These are phyloP conservation scores for Etheostoma spectabile DNA, from an alignment of 2,113 vertebrate genomes.

Conservation along the genomic window DNA sequence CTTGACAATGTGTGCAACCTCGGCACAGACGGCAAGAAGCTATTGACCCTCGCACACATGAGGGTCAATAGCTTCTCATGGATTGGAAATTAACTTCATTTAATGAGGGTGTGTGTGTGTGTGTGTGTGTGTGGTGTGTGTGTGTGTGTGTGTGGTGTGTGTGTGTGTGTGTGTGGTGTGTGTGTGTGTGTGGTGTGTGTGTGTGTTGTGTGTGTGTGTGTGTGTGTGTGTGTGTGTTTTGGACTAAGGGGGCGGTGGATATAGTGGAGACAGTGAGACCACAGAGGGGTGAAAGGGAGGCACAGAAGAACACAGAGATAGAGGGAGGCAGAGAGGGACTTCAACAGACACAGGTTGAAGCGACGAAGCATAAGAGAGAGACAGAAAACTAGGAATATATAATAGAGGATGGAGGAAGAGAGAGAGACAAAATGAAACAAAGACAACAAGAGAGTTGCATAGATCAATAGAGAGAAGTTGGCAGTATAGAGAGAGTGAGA, in stretches of 20 bases:
- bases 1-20: conserved; percentile 67
- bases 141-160: conserved; percentile 21
- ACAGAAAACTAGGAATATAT: conserved; percentile 28
- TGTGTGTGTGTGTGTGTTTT: conserved; percentile 18
- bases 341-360: conserved; percentile 1
- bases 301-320: background rate
- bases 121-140: conserved; percentile 19
- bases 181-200: conserved; percentile 29
- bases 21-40: conserved; percentile 5
- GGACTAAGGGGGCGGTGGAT: background rate
- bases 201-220: conserved; percentile 19
- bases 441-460: conserved; percentile 57
- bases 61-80: conserved; percentile 65
- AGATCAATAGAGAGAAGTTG: conserved; percentile 74
- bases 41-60: background rate
- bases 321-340: conserved; percentile 4
- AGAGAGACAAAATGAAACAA: conserved; percentile 28
- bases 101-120: conserved; percentile 53
- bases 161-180: conserved; percentile 24
- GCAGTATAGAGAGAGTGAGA: conserved; percentile 61
- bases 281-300: background rate
- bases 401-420: conserved; percentile 23
- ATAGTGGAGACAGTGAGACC: conserved; percentile 3
- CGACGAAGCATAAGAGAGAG: conserved; percentile 12
- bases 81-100: conserved; percentile 71